Evolutionary conservation across 2,113 vertebrate species (phyloP).

Genomic region (Monarcha castaneiventris): DNA sequence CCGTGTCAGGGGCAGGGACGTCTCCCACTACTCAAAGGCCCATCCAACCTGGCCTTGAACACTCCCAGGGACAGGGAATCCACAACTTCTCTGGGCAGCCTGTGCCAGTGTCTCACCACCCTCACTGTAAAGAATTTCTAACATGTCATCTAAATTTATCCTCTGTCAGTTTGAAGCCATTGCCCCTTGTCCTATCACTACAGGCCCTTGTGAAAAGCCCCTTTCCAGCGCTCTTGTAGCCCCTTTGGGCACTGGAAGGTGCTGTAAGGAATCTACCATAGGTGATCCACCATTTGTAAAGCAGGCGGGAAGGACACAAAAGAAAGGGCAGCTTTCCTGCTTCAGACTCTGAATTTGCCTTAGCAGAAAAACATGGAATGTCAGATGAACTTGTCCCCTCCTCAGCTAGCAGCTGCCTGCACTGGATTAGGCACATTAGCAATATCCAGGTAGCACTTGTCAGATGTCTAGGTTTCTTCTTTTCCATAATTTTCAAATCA

Average conservation of each 20-base stretch:
- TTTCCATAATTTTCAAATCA: not conserved
- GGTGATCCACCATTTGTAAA: not conserved
- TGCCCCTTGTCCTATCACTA: not conserved
- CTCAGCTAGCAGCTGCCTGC: rapidly evolving
- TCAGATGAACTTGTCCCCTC: not conserved
- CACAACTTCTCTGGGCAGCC: not conserved
- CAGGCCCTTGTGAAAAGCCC: not conserved
- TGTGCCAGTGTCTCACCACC: not conserved
- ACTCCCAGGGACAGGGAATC: not conserved
- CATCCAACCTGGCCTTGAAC: not conserved
- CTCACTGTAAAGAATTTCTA: not conserved
- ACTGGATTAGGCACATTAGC: not conserved
- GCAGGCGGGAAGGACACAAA: not conserved
- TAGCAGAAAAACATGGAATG: not conserved
- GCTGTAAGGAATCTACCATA: not conserved
- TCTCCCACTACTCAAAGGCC: not conserved
- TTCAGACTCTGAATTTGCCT: not conserved
- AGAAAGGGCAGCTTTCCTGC: not conserved
- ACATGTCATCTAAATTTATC: not conserved
- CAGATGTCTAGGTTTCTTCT: not conserved
- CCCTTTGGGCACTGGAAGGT: not conserved
- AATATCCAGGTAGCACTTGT: not conserved
- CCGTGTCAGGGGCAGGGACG: not conserved
- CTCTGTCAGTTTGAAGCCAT: not conserved
- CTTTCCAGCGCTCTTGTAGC: not conserved